phyloP scores from a whole-genome alignment of 2,797 vertebrate genomes.

The Limosa lapponica region DNA sequence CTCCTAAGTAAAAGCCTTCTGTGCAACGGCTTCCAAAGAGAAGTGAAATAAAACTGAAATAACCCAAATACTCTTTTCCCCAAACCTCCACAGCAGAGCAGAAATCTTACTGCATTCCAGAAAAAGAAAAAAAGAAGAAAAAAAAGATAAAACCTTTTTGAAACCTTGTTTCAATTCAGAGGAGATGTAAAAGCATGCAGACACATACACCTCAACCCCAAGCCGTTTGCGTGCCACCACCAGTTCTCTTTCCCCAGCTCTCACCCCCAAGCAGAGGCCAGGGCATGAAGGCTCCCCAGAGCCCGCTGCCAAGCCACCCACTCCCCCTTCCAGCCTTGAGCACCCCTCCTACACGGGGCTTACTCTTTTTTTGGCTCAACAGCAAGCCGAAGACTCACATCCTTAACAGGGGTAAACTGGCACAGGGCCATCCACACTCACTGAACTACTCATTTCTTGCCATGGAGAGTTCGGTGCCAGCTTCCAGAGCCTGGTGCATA shows the following conservation, averaged over 20 bases:
- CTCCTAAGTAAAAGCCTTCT: not conserved
- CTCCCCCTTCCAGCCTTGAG: not conserved
- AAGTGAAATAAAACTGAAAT: not conserved
- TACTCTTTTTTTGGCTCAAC: not conserved
- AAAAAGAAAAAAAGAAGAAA: not conserved
- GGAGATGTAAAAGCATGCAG: not conserved
- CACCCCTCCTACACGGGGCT: not conserved
- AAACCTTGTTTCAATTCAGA: not conserved
- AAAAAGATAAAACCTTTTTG: not conserved
- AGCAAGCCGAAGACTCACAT: not conserved
- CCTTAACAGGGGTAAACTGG: not conserved
- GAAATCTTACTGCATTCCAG: not conserved
- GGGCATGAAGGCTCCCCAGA: not conserved
- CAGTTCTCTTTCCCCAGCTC: not conserved
- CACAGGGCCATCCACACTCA: not conserved
- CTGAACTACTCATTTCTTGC: not conserved
- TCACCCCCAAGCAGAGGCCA: not conserved
- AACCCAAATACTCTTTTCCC: not conserved
- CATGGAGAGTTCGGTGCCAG: not conserved
- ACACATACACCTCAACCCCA: not conserved
- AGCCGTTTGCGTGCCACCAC: not conserved
- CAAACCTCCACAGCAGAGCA: not conserved
- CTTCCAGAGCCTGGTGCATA: not conserved
- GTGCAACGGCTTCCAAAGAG: not conserved
- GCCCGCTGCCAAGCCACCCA: not conserved